Percentiles rank a stretch among this genome's conserved stretches.
phyloP scores from a whole-genome alignment of 2,797 vertebrate genomes.

The Lophius americanus region DNA sequence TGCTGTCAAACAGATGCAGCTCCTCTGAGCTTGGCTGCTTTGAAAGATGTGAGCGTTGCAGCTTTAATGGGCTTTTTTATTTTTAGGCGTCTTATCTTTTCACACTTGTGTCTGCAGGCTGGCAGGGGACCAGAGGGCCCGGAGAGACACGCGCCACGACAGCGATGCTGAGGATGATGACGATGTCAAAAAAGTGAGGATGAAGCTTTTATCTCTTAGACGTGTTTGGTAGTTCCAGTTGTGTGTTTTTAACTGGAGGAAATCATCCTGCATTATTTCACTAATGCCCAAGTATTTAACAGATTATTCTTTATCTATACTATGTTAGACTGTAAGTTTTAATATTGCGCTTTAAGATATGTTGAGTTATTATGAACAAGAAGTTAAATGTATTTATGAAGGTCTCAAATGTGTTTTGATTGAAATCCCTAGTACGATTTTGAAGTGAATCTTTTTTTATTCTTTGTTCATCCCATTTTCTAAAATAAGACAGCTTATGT shows the following conservation, averaged over 20 bases:
- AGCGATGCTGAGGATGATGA: conserved; percentile 99
- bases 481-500: no score
- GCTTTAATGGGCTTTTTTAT: not conserved
- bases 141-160: conserved; percentile 96
- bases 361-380: no score
- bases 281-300: not conserved
- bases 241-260: not conserved
- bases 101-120: conserved; percentile 77
- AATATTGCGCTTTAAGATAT: no score
- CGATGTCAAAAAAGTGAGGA: conserved; percentile 86
- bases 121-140: conserved; percentile 95
- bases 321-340: no score
- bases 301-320: no score
- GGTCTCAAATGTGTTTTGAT: no score
- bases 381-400: no score
- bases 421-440: no score
- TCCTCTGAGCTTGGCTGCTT: not conserved
- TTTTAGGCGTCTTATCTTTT: not conserved
- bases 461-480: no score
- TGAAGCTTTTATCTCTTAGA: not conserved
- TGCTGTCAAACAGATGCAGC: not conserved
- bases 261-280: not conserved
- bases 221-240: not conserved
- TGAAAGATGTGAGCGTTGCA: not conserved
- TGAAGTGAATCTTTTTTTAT: no score